Conservation (phyloP, 1,140 invertebrate genomes). For the Anastrepha obliqua region DNA sequence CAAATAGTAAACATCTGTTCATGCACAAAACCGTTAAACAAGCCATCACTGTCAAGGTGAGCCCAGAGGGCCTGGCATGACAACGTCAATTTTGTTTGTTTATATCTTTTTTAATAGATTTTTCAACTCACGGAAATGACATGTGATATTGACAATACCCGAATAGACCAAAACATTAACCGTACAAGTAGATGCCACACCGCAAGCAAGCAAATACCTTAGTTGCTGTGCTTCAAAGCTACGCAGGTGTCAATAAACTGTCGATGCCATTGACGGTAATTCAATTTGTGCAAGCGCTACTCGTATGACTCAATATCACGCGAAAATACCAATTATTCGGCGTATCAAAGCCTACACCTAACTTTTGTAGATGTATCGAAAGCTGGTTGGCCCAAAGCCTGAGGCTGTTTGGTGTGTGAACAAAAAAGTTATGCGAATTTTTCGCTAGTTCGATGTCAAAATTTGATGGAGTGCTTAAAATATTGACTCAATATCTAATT, state of each 20-base stretch:
- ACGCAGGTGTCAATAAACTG: conserved; percentile 21
- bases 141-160: neutral
- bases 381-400: neutral
- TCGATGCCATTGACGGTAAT: neutral
- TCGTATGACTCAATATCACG: neutral
- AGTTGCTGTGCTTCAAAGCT: neutral
- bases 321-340: neutral
- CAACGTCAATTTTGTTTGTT: neutral
- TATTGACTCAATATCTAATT: neutral
- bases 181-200: neutral
- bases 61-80: neutral
- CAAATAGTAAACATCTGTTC: neutral
- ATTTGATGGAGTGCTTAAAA: conserved; percentile 38
- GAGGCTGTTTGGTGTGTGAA: neutral
- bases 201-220: neutral
- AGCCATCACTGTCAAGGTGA: conserved; percentile 33
- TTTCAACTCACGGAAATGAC: conserved; percentile 35
- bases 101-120: neutral
- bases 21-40: neutral
- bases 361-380: neutral
- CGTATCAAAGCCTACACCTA: neutral
- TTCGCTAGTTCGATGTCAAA: neutral
- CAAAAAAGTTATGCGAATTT: neutral
- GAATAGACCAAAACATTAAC: conserved; percentile 8
- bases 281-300: neutral